Percentiles rank a stretch among this genome's conserved stretches.
These are phyloP conservation scores for Squalus acanthias DNA, from an alignment of 2,797 vertebrate genomes.

Conservation along the genomic window DNA sequence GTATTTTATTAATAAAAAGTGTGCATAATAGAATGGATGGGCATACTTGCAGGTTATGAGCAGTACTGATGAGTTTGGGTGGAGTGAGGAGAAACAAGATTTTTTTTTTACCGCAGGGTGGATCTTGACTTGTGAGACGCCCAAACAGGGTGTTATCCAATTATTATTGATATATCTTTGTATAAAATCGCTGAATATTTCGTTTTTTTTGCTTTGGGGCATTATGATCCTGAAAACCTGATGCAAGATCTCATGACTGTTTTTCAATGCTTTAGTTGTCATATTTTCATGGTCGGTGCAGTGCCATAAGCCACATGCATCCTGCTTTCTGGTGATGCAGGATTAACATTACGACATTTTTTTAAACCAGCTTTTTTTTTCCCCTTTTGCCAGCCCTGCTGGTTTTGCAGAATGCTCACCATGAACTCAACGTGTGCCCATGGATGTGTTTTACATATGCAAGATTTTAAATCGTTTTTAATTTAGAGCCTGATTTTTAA, in stretches of 20 bases:
- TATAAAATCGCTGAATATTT: neutral
- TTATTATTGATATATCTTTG: neutral
- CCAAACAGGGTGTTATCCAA: constrained; percentile 42
- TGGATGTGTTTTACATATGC: neutral
- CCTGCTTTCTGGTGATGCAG: constrained; percentile 34
- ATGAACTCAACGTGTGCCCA: neutral
- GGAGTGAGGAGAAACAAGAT: constrained; percentile 50
- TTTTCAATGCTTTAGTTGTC: neutral
- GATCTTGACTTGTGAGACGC: constrained; percentile 50
- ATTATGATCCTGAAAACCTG: neutral
- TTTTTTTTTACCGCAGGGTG: constrained; percentile 51
- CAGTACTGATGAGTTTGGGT: constrained; percentile 37
- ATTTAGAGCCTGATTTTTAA: neutral
- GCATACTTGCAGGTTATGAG: neutral
- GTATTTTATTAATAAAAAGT: neutral
- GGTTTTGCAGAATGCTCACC: neutral
- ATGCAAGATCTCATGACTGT: neutral
- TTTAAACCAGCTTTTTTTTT: constrained; percentile 3
- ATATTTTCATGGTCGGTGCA: constrained; percentile 17
- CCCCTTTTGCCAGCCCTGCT: neutral
- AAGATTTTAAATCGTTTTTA: neutral
- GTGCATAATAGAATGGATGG: constrained; percentile 25
- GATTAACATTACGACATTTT: constrained; percentile 35
- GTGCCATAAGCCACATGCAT: constrained; percentile 16
- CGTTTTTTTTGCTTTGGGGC: neutral